phyloP scores from a whole-genome alignment of 2,113 vertebrate species.

The pig (Sus scrofa) region DNA sequence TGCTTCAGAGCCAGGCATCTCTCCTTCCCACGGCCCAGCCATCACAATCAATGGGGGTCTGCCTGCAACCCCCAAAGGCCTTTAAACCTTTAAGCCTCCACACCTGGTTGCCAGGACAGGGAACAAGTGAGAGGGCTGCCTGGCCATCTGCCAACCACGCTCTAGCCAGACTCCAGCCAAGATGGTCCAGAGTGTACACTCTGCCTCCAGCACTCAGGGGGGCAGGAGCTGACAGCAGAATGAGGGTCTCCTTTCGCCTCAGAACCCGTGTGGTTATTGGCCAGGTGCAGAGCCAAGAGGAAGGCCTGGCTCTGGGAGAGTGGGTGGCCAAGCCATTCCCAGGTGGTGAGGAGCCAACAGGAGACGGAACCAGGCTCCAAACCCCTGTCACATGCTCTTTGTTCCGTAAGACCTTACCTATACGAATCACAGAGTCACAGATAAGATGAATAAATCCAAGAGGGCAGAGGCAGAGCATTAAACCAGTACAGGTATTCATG shows the following conservation, averaged over 20 bases:
- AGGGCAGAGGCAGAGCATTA: background rate
- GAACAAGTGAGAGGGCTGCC: background rate
- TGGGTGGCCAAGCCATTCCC: rapidly evolving
- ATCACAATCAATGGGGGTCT: rapidly evolving
- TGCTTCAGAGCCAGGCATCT: background rate
- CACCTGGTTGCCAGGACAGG: background rate
- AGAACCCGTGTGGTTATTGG: rapidly evolving
- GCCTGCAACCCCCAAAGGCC: background rate
- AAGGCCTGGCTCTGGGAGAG: background rate
- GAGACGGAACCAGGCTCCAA: background rate
- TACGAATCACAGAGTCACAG: background rate
- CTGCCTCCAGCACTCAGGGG: no score
- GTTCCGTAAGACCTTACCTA: background rate
- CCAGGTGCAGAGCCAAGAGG: rapidly evolving
- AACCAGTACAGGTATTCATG: background rate
- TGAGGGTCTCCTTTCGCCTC: background rate
- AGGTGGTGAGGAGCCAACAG: no score
- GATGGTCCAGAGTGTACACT: background rate
- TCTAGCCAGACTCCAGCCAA: rapidly evolving
- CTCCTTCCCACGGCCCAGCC: rapidly evolving
- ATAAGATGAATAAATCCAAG: background rate
- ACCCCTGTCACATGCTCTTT: background rate
- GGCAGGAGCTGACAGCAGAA: background rate
- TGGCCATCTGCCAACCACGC: background rate
- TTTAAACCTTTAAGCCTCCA: background rate